These are phyloP conservation scores for Ypsolopha sequella DNA, from an alignment of 2,888 invertebrate genomes.

Conservation along the genomic window DNA sequence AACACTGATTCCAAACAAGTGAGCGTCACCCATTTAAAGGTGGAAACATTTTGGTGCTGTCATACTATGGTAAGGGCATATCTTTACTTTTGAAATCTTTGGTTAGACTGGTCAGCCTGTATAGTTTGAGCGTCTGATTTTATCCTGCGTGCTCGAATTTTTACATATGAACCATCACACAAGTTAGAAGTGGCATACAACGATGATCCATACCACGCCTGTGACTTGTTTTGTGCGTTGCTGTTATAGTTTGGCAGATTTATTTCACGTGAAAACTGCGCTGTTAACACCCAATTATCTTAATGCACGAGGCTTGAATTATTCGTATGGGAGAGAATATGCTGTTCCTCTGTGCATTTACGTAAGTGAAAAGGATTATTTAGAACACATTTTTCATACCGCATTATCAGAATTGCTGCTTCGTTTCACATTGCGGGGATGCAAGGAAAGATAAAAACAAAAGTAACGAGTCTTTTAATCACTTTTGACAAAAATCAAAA, in stretches of 20 bases:
- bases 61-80: too few relatives aligned
- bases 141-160: too few relatives aligned
- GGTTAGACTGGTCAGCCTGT: not conserved
- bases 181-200: slow-evolving; percentile 20
- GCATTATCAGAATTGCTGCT: not conserved
- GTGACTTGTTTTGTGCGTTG: slow-evolving; percentile 41
- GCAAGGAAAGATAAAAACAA: not conserved
- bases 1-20: too few relatives aligned
- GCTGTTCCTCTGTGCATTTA: not conserved
- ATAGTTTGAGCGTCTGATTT: not conserved
- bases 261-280: not conserved
- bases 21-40: too few relatives aligned
- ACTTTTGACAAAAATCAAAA: too few relatives aligned
- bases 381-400: too few relatives aligned
- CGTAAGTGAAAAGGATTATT: too few relatives aligned
- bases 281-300: not conserved
- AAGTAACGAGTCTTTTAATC: not conserved
- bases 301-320: not conserved
- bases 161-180: too few relatives aligned
- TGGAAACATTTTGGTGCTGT: too few relatives aligned
- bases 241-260: slow-evolving; percentile 22
- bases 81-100: too few relatives aligned
- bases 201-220: slow-evolving; percentile 24
- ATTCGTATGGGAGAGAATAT: not conserved
- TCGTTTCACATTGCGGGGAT: not conserved